Evolutionary conservation across 2,797 vertebrate species (phyloP).

Genomic region (Manis crassicaudata): DNA sequence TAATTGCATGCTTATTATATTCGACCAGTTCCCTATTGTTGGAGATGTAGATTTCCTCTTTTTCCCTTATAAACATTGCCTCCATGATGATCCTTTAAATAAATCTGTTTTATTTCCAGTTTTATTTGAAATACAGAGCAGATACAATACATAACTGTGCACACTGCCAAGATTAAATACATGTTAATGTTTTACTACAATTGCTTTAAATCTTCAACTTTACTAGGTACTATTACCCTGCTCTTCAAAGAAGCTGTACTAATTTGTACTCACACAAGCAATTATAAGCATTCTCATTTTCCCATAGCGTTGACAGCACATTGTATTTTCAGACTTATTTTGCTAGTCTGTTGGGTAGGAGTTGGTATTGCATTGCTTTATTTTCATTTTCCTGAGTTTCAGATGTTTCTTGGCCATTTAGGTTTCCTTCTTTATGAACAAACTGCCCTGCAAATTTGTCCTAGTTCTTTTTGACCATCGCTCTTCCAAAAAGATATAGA

Average conservation of each 20-base stretch:
- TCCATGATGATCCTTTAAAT: neutral
- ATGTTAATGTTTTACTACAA: slow-evolving; percentile 25
- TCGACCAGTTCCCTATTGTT: neutral
- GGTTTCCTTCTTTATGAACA: neutral
- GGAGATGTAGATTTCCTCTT: neutral
- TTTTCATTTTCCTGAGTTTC: neutral
- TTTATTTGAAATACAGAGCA: neutral
- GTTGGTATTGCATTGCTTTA: neutral
- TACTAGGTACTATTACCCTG: neutral
- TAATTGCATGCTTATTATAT: neutral
- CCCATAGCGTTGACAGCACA: neutral
- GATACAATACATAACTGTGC: neutral
- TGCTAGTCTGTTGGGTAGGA: neutral
- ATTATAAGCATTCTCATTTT: neutral
- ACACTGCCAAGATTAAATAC: neutral
- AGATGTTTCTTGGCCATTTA: neutral
- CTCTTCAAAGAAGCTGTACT: neutral
- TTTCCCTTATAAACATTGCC: neutral
- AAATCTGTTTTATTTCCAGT: neutral
- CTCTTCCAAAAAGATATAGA: neutral
- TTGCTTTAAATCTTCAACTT: slow-evolving; percentile 18
- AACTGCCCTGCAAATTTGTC: neutral
- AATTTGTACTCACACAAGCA: neutral
- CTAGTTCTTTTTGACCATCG: neutral
- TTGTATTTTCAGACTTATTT: neutral